Base-by-base conservation (phyloP, 2,113 vertebrate species). In the Xenus cinereus region DNA sequence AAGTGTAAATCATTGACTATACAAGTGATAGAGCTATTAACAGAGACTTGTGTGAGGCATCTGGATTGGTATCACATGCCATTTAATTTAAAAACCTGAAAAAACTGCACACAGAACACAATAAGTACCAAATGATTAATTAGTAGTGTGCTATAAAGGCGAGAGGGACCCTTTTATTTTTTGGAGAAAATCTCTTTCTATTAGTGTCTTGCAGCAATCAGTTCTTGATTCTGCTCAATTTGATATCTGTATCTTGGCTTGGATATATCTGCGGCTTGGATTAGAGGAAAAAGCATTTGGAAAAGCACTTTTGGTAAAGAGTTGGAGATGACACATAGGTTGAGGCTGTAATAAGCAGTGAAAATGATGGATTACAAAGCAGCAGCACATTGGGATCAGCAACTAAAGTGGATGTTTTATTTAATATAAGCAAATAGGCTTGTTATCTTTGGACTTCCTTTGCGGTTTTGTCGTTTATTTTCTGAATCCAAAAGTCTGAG, bases 311-410 rank as follows among this genome's bases (percentile, higher is more conserved):
- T 54, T 69, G 17, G 3, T 69, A 45, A 71, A 75, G 9, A 20
- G 2, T 12, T 86, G 39, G 32, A 79, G 24, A 59, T 32, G 10
- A 59, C 21, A 82, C 13, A 53, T 9, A 64, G 14, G 28, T 30
- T 0, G 0, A 76, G 10, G 14, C 3, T 59, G 12, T 56, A 68
- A 57, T 32, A 54, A 89, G 10, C 15, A 45, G 45, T 28, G 48
- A 88, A 75, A 43, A 37, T 7, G 4, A 64, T 17, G 27, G 27
- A 71, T 85, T 71, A 63, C 18, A 41, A 85, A 82, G n/a, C 68
- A 71, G 16, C 10, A n/a, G 10, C 4, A 53, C 15, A 35, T 57
- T 4, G 3, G 3, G 27, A 71, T 82, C 62, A 53, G n/a, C 10
- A 37, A 30, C 8, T 66, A 81, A 59, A 64, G n/a, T 9, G 23